These are phyloP conservation scores for Mylabris phalerata DNA, from an alignment of 1,140 invertebrate species.

Conservation along the genomic window DNA sequence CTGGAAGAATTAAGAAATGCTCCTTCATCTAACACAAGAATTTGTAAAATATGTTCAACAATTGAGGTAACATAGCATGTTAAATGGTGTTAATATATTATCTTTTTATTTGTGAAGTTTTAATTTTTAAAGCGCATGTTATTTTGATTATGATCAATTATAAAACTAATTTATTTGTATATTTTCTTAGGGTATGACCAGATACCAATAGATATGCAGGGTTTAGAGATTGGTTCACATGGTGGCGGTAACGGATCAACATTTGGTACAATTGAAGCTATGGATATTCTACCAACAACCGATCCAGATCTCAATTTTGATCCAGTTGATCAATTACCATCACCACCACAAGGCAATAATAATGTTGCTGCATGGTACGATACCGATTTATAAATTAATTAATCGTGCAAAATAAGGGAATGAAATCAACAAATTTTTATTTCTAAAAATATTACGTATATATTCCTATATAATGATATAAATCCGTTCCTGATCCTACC, in stretches of 20 bases:
- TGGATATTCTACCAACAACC: constrained; percentile 69
- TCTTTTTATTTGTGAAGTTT: no score
- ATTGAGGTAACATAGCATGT: no score
- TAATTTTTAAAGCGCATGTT: no score
- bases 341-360: constrained; percentile 82
- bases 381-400: constrained; percentile 71
- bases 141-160: no score
- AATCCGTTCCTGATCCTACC: no score
- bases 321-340: constrained; percentile 74
- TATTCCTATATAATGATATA: no score
- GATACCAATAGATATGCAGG: constrained; percentile 62
- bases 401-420: constrained; percentile 10
- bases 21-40: no score
- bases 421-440: constrained; percentile 25
- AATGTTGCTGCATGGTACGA: constrained; percentile 93
- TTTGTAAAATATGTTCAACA: no score
- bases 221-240: constrained; percentile 77
- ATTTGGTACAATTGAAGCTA: constrained; percentile 56
- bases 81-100: no score
- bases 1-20: no score
- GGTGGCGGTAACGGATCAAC: constrained; percentile 42
- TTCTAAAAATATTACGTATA: no score
- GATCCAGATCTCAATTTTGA: constrained; percentile 52
- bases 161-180: no score
- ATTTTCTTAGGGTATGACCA: constrained; percentile 36